Evolutionary conservation across 1,140 invertebrate genomes (phyloP), one percentile per base, ranked within the genome.

Genomic region (Conopomorpha cramerella): DNA sequence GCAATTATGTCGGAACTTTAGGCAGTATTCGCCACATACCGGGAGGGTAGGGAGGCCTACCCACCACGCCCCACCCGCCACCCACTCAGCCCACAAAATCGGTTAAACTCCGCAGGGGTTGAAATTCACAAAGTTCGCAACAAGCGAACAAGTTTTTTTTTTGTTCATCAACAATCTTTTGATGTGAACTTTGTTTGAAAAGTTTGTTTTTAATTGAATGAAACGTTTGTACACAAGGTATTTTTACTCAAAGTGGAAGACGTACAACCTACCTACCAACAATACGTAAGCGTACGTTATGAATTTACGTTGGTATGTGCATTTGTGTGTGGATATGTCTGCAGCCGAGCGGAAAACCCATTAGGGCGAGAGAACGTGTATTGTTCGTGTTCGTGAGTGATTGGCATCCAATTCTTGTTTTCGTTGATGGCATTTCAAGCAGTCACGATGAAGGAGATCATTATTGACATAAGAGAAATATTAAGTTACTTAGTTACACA

Each of bases 1-100:
- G 58, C 57, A 74, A 74, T 74, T 74, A 71, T 55, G 49, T 46
- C 44, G 49, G 51, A 51, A 71, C 51, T 72, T 70, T 58, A 64
- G 64, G 56, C 59, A 51, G 58, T 62, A 67, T 70, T 73, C 61
- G 65, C 51, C 48, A 65, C 56, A 53, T 55, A 45, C 41, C 59
- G 55, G 54, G 48, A 56, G 56, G 54, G 50, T 49, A 39, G 40
- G 48, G 46, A 35, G 35, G 3, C 10, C 28, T 11, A 3, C 11
- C 4, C 28, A n/a, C 28, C 28, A 29, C 39, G 40, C 27, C 13
- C 39, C 48, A 37, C 49, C 42, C 45, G 40, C 50, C 48, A 46
- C 37, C 38, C 46, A 33, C 40, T 52, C 46, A 51, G 49, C 56
- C 56, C 49, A 51, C 49, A 43, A 34, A 50, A 55, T 46, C 50